Evolutionary conservation across 2,113 vertebrate species (phyloP), one percentile per base, ranked within the genome.

Genomic region (Mystacornis crossleyi): DNA sequence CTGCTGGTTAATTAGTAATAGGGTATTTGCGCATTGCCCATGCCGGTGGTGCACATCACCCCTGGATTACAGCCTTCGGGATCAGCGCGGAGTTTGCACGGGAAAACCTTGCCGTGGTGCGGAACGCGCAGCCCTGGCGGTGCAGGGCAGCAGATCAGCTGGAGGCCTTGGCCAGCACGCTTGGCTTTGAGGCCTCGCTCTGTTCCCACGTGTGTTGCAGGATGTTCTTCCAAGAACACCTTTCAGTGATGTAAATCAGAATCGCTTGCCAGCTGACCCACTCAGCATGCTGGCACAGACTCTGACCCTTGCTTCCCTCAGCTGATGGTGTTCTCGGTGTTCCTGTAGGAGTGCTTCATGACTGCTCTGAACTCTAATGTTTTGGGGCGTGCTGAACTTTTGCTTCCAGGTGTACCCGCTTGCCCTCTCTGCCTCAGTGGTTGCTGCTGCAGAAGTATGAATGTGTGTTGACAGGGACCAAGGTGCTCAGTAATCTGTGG

Each of bases 291-390:
- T 57, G 74, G 54, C 74, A 8, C 29, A 47, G 79, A 6, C 36
- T 69, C 57, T 90, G 57, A 57, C 28, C 26, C 1, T 0, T 48
- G 31, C 62, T 53, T 48, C 31, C 36, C 8, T 34, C 10, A 4
- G 34, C 85, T 65, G 47, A 18, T 65, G 12, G 16, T 34, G 2
- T 61, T 90, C 31, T 24, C 61, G 12, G 16, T 34, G 2, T 61
- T 90, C 31, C 26, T 0, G 0, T 13, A 33, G 45, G 45, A 86
- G 18, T 0, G 4, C 24, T 40, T 55, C 1, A 0, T 33, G 66
- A 6, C 45, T 48, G 36, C 70, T 45, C 24, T 8, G 26, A 91
- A 8, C 38, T 26, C 34, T 42, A 0, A 6, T 23, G 38, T 55
- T 66, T n/a, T 33, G 57, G 19, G 42, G 14, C 43, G 73, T 66